phyloP scores from a whole-genome alignment of 2,113 vertebrate species.

The Anser cygnoides region DNA sequence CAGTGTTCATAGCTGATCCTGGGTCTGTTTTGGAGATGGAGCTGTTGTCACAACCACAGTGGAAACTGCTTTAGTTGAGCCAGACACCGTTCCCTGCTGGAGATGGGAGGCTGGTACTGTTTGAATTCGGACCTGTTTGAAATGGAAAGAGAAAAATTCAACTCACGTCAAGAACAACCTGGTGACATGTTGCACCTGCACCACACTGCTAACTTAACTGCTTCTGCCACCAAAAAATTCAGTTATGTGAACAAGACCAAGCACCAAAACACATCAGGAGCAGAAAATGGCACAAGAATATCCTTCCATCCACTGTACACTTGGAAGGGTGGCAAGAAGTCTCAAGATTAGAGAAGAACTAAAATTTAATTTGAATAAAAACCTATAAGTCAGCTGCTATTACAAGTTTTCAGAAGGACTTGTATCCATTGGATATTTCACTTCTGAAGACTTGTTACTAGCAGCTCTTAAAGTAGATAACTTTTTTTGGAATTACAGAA shows the following conservation, averaged over 20 bases:
- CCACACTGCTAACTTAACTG: not conserved
- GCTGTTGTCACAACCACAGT: constrained; percentile 94
- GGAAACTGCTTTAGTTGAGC: constrained; percentile 90
- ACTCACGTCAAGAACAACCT: not conserved
- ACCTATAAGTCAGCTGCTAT: not conserved
- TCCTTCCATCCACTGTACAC: not conserved
- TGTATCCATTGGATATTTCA: not conserved
- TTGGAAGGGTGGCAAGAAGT: not conserved
- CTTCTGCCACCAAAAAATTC: not conserved
- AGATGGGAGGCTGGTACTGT: constrained; percentile 92
- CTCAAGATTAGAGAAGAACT: not conserved
- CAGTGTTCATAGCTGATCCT: constrained; percentile 81
- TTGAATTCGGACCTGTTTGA: constrained; percentile 91
- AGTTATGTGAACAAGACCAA: not conserved
- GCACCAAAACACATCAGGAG: not conserved
- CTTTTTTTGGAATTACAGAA: not conserved
- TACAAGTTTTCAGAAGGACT: not conserved
- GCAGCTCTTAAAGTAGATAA: not conserved
- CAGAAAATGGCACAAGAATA: not conserved
- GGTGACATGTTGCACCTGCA: not conserved
- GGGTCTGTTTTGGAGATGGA: constrained; percentile 87
- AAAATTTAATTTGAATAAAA: not conserved
- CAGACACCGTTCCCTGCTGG: constrained; percentile 87
- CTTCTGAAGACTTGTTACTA: not conserved
- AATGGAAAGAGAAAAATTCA: not conserved